A percentile compares a stretch with the other conserved stretches of the same genome.
These are phyloP conservation scores for Phoxinus dragarum DNA, from an alignment of 2,797 vertebrate genomes.

Conservation along the genomic window DNA sequence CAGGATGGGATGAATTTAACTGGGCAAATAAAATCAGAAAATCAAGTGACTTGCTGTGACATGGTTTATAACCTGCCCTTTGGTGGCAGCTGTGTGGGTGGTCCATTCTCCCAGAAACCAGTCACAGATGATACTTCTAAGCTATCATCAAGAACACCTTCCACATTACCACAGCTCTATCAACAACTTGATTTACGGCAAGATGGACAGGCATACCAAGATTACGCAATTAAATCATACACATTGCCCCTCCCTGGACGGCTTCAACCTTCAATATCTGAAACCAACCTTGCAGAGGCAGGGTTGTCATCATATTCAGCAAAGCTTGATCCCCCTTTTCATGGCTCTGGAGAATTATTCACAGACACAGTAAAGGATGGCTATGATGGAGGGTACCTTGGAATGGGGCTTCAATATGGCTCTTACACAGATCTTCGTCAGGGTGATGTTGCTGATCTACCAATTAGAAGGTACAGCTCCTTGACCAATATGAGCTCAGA, in stretches of 20 bases:
- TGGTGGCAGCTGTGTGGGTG: constrained; percentile 87
- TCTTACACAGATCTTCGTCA: constrained; percentile 96
- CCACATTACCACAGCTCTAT: constrained; percentile 79
- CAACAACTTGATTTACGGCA: constrained; percentile 79
- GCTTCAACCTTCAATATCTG: constrained; percentile 96
- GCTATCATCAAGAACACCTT: constrained; percentile 71
- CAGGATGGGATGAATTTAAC: constrained; percentile 88
- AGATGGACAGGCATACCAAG: constrained; percentile 84
- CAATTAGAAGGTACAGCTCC: constrained; percentile 93
- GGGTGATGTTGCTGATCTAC: constrained; percentile 83
- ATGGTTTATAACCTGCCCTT: constrained; percentile 97
- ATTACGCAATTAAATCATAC: constrained; percentile 86
- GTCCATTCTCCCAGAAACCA: constrained; percentile 80
- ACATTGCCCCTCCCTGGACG: constrained; percentile 85
- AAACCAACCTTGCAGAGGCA: constrained; percentile 92
- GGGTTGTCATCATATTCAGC: constrained; percentile 85
- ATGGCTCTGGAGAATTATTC: constrained; percentile 80
- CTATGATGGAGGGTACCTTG: constrained; percentile 86
- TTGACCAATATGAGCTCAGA: constrained; percentile 95
- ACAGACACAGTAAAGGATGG: constrained; percentile 91
- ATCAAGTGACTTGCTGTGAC: constrained; percentile 92
- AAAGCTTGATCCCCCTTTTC: constrained; percentile 86
- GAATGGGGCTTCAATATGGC: constrained; percentile 91
- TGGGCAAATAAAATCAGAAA: constrained; percentile 89
- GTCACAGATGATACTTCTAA: constrained; percentile 83